Percentiles rank a stretch among this genome's conserved stretches.
Conservation (phyloP, 2,888 invertebrate genomes). For the Eumerus sabulonum region DNA sequence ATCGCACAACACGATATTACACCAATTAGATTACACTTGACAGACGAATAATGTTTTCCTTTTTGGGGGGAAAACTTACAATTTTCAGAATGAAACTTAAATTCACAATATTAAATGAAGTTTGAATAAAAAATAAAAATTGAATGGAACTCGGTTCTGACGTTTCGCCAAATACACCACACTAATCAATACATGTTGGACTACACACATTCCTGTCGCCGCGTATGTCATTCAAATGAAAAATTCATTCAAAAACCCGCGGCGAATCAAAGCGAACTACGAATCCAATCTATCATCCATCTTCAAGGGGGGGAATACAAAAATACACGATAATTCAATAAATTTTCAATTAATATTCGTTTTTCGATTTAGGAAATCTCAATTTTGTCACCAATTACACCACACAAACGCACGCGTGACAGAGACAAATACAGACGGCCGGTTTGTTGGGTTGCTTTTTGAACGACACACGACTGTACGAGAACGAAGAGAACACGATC, state of each 20-base stretch:
- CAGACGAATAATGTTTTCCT: too few relatives aligned
- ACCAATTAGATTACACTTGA: slow-evolving; percentile 12
- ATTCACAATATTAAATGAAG: too few relatives aligned
- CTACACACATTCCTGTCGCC: slow-evolving; percentile 12
- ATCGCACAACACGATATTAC: slow-evolving; percentile 27
- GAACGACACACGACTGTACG: slow-evolving; percentile 14
- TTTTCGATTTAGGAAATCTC: slow-evolving; percentile 22
- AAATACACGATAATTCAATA: slow-evolving; percentile 1
- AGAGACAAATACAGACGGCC: slow-evolving; percentile 22
- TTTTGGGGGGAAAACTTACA: too few relatives aligned
- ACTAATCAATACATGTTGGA: slow-evolving; percentile 56
- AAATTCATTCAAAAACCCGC: slow-evolving; percentile 3
- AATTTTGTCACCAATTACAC: slow-evolving; percentile 56
- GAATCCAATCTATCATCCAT: too few relatives aligned
- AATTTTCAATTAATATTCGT: slow-evolving; percentile 17
- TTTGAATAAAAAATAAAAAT: slow-evolving; percentile 10
- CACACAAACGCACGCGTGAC: slow-evolving; percentile 49
- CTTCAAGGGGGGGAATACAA: too few relatives aligned
- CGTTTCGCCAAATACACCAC: slow-evolving; percentile 36
- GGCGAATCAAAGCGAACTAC: too few relatives aligned
- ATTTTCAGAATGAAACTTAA: too few relatives aligned
- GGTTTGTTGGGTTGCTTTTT: slow-evolving; percentile 33
- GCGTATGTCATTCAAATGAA: slow-evolving; percentile 7
- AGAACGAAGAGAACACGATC: not conserved
- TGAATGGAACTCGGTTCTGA: slow-evolving; percentile 34